These are phyloP conservation scores for Saimiri boliviensis DNA, from an alignment of 2,113 vertebrate species.

Conservation along the genomic window DNA sequence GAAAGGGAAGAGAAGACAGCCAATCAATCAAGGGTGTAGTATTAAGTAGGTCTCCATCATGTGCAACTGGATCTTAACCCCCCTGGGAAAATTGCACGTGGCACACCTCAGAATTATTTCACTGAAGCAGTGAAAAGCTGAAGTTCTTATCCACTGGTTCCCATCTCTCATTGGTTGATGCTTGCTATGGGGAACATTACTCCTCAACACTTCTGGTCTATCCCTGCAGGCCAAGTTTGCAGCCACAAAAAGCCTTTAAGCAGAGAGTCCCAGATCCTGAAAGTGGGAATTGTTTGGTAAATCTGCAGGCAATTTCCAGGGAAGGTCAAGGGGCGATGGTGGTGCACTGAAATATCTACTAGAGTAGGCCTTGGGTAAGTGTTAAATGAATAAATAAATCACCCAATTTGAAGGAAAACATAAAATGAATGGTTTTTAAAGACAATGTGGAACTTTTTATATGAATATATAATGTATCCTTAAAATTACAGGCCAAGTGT, in stretches of 20 bases:
- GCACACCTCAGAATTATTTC: not conserved
- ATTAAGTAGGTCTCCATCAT: not conserved
- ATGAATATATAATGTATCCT: not conserved
- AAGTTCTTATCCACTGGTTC: not conserved
- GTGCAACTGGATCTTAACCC: not conserved
- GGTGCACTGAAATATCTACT: not conserved
- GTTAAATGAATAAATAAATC: not conserved
- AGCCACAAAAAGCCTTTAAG: not conserved
- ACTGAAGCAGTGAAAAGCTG: not conserved
- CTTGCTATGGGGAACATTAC: not conserved
- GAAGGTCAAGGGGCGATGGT: not conserved
- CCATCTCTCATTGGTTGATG: not conserved
- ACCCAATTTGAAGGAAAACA: not conserved
- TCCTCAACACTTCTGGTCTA: not conserved
- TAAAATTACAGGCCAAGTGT: not conserved
- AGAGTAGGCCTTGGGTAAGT: not conserved
- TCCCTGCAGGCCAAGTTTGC: not conserved
- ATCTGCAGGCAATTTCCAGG: not conserved
- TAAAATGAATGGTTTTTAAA: not conserved
- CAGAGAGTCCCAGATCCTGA: not conserved
- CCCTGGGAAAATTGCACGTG: not conserved
- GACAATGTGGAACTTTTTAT: not conserved
- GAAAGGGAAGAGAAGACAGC: not conserved
- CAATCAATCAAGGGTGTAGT: not conserved
- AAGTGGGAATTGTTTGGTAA: not conserved